phyloP scores from a whole-genome alignment of 1,140 invertebrate genomes.

The Riptortus pedestris region DNA sequence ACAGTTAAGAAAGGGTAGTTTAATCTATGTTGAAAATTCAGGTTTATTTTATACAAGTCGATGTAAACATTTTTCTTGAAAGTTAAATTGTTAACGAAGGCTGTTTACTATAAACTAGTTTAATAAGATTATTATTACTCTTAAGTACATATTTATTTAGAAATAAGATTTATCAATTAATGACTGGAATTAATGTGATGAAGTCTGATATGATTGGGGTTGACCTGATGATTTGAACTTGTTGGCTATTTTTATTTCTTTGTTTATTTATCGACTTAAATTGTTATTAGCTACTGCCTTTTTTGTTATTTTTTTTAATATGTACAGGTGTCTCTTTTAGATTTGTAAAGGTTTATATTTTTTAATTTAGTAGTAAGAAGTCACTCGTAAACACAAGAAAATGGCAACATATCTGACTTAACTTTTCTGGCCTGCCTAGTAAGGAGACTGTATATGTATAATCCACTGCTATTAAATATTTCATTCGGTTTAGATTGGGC shows the following conservation, averaged over 20 bases:
- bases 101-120: conserved; percentile 19
- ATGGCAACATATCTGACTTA: no score
- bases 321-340: neutral
- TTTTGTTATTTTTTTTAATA: conserved; percentile 1
- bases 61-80: conserved; percentile 9
- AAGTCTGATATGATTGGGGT: conserved; percentile 5
- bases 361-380: no score
- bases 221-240: neutral
- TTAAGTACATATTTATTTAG: conserved; percentile 18
- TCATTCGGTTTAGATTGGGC: no score
- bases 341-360: no score
- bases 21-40: conserved; percentile 8
- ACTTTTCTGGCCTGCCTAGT: no score
- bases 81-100: conserved; percentile 15
- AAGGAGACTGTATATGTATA: no score
- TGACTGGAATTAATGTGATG: conserved; percentile 14
- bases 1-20: conserved; percentile 2
- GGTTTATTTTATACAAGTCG: conserved; percentile 16
- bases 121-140: conserved; percentile 10
- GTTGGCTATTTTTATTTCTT: neutral
- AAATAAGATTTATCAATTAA: conserved; percentile 3
- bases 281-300: neutral
- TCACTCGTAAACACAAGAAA: no score
- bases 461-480: no score
- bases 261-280: no score